Evolutionary conservation across 2,797 vertebrate species (phyloP), one percentile per base, ranked within the genome.

Genomic region (Ispidina picta): DNA sequence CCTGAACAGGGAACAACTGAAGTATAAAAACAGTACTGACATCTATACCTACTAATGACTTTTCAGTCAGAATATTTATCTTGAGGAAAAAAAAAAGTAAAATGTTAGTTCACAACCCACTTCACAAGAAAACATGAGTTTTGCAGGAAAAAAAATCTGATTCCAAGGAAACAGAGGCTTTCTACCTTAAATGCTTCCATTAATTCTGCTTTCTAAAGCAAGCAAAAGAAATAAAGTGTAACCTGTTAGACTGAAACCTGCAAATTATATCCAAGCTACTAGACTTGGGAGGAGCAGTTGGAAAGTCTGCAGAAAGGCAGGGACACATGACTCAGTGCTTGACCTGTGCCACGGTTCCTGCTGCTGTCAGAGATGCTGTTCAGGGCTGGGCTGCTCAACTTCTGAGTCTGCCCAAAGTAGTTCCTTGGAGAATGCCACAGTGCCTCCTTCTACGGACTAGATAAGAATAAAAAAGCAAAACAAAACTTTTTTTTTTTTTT

Each of bases 181-280:
- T 21, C 56, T 76, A 52, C 17, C 41, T 73, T 64, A 86, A 88
- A 76, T 75, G 11, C 8, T 72, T 62, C 51, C 19, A 46, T 58
- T 71, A 79, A 43, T 65, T 75, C 56, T 82, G 52, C 46, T 83
- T 93, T 69, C 76, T 65, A 31, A 23, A 82, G 37, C 35, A 76
- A 73, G 10, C 33, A 4, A 68, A 85, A 63, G 39, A 89, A 92
- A 66, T 20, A 25, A 63, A 59, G n/a, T 86, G 17, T 25, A 77
- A 5, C 2, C 16, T 73, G 65, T 80, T n/a, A 72, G 70, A 78
- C 5, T 41, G 55, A 88, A 85, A 75, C 19, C 33, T 69, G 28
- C 5, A 82, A 60, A 74, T 71, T 52, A 56, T 4, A 6, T 48
- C 44, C 28, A 35, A 41, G 44, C 11, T 48, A 41, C n/a, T 52